A percentile compares a stretch with the other conserved stretches of the same genome.
phyloP scores from a whole-genome alignment of 2,113 vertebrate genomes.

The Columbina picui region DNA sequence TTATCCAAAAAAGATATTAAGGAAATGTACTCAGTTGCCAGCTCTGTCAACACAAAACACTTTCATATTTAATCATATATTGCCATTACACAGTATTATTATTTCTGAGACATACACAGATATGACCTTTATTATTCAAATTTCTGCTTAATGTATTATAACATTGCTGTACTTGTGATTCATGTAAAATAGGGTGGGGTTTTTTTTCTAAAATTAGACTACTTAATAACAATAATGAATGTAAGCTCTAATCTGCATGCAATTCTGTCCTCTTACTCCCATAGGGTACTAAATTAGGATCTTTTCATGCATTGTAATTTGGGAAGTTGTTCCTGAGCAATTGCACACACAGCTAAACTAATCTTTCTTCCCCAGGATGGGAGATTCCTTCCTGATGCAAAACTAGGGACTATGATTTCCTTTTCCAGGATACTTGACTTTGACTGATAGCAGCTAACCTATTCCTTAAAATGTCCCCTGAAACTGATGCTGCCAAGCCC shows the following conservation, averaged over 20 bases:
- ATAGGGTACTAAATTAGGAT: constrained; percentile 70
- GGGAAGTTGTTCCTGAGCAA: constrained; percentile 64
- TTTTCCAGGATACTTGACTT: constrained; percentile 82
- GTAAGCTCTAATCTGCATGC: constrained; percentile 63
- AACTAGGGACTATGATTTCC: constrained; percentile 73
- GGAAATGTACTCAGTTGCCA: neutral
- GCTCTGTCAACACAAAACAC: neutral
- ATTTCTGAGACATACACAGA: neutral
- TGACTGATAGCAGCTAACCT: constrained; percentile 66
- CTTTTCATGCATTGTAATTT: constrained; percentile 58
- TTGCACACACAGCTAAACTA: constrained; percentile 66
- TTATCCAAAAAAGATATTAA: neutral
- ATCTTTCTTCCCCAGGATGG: constrained; percentile 84
- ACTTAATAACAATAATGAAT: constrained; percentile 77
- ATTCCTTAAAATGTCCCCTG: constrained; percentile 52
- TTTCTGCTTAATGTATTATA: constrained; percentile 65
- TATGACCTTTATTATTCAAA: constrained; percentile 72
- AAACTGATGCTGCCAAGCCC: constrained; percentile 8
- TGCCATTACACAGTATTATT: constrained; percentile 23
- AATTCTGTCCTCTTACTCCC: constrained; percentile 46
- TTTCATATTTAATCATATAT: neutral
- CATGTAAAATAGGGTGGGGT: constrained; percentile 4
- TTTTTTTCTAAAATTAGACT: constrained; percentile 72
- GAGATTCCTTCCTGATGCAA: constrained; percentile 81
- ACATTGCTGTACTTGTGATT: constrained; percentile 41